Base-by-base conservation (phyloP, 1,140 invertebrate species). In the Drosophila ohnishii region DNA sequence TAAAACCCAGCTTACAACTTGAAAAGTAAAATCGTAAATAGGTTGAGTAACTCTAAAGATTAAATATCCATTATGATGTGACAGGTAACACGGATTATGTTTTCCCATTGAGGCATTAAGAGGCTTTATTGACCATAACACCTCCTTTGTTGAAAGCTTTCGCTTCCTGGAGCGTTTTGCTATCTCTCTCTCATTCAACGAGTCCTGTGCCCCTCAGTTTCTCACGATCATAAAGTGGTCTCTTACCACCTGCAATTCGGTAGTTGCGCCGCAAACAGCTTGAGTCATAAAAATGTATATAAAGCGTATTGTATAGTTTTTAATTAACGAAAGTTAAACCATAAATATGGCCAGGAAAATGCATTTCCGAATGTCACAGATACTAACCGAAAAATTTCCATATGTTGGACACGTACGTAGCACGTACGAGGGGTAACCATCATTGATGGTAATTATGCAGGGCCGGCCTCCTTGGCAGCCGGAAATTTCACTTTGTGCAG, bases 401-500 rank as follows among this genome's bases (percentile, higher is more conserved):
- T 71, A 70, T 70, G 50, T 70, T 48, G 22, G 34, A 39, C 67
- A 71, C 67, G 67, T 71, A 71, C 67, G 65, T 71, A 70, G 67
- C 58, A 67, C 35, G 13, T 42, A 11, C 28, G 30, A 8, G 3
- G 22, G 10, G 42, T 32, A 35, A 28, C 45, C 42, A 58, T 56
- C 51, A 70, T 37, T 53, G 19, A 53, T 70, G 65, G 67, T 35
- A 71, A 71, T 71, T 71, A 71, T 71, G 65, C 65, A 70, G 63
- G 28, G 63, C 48, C 16, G 48, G 48, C 48, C 48, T 51, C 28
- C 48, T 34, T 30, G 60, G 40, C 30, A 57, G 64, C 50, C 67
- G 67, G 67, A 71, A 71, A 71, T 71, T 71, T 71, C 67, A 71
- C 65, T 71, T 71, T 71, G 66, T 71, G 65, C 44, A 59, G 67